Evolutionary conservation across 2,113 vertebrate genomes (phyloP), one percentile per base, ranked within the genome.

Genomic region (Ramphastos sulfuratus): DNA sequence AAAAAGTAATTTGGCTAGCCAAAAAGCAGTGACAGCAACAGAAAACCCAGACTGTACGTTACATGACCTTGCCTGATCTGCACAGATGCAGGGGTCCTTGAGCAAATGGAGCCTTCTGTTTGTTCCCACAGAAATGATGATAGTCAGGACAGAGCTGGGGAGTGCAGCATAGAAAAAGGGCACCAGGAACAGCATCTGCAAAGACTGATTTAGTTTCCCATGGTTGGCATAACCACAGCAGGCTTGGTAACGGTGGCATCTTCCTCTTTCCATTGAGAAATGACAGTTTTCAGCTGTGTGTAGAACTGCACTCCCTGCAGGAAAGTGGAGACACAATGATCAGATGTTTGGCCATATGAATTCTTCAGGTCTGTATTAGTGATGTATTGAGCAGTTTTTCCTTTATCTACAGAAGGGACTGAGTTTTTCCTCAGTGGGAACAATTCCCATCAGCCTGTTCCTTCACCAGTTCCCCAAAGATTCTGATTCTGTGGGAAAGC

Each of bases 181-280:
- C 85, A 95, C 55, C 87, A 69, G 67, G 72, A 94, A 87, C 24
- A 77, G 44, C 72, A 58, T 70, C 76, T 96, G 59, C 50, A 78
- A 90, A 96, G 73, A 70, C 64, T 90, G 59, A 44, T 90, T 98
- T 98, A 99, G 90, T 97, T 98, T 94, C 99, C 99, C 99, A 99
- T 99, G 46, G 99, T 99, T 78, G 99, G 99, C 99, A 99, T 99
- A 92, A 98, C 98, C 75, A 99, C 99, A 9, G 98, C 97, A 89
- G 99, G 98, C 84, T 97, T 98, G 92, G 98, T 98, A 82, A 99
- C 60, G 0, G 98, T 98, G 58, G 99, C 98, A 90, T 99, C 99
- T 96, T 99, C 99, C 89, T 99, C 99, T 96, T 99, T 99, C 99
- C 99, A 99, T 66, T 99, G 99, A 82, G 99, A 98, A 50, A 98